phyloP scores from a whole-genome alignment of 2,797 vertebrate species.

The Takifugu rubripes region DNA sequence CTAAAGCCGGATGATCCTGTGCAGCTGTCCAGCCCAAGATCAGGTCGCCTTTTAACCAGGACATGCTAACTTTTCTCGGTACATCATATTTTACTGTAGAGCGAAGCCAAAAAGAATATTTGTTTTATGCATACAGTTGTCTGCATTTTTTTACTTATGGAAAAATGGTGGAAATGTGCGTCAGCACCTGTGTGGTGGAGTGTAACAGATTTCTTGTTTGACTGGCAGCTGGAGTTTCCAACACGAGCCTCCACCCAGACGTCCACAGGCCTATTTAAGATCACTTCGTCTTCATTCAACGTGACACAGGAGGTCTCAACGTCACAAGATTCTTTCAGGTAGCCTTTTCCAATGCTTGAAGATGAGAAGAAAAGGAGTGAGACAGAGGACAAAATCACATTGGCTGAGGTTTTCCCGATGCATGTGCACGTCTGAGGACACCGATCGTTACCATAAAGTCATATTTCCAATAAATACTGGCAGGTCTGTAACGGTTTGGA shows the following conservation, averaged over 20 bases:
- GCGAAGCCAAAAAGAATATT: constrained; percentile 1
- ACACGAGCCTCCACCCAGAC: constrained; percentile 52
- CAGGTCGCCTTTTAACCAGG: constrained; percentile 47
- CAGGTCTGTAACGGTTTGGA: no score
- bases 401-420: background rate
- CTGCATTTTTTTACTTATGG: background rate
- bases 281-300: background rate
- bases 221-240: constrained; percentile 41
- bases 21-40: constrained; percentile 30
- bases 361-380: background rate
- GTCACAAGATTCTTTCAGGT: accelerated
- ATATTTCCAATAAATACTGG: no score
- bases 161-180: background rate
- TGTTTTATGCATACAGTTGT: background rate
- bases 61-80: constrained; percentile 31
- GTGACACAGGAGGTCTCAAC: accelerated
- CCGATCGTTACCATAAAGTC: no score
- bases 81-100: constrained; percentile 61
- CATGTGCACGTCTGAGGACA: no score
- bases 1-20: constrained; percentile 21
- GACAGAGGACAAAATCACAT: background rate
- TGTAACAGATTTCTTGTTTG: constrained; percentile 20
- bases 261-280: background rate
- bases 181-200: constrained; percentile 46
- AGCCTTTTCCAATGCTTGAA: background rate